Conservation (phyloP, 2,888 invertebrate genomes). For the Dryobota labecula region DNA sequence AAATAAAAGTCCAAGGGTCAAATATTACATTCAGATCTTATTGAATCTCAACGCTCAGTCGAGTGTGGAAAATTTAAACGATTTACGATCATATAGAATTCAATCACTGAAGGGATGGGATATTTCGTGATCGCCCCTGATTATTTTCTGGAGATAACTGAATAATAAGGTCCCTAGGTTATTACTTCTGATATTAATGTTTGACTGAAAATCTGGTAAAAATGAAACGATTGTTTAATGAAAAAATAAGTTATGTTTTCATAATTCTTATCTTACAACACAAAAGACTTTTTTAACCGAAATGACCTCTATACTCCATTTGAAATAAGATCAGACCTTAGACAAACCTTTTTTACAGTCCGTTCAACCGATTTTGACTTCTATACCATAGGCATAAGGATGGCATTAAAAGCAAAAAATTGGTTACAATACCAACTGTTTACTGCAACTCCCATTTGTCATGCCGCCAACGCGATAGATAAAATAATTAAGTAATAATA, state of each 20-base stretch:
- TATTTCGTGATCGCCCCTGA: conserved; percentile 46
- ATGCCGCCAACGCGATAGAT: too few species aligned
- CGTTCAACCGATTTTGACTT: too few species aligned
- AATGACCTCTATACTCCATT: too few species aligned
- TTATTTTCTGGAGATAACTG: conserved; percentile 50
- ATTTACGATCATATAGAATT: conserved; percentile 58
- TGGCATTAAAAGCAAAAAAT: too few species aligned
- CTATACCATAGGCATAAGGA: too few species aligned
- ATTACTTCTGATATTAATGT: conserved; percentile 42
- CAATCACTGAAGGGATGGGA: conserved; percentile 50
- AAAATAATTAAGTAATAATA: too few species aligned
- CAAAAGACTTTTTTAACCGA: background rate
- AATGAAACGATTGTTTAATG: background rate
- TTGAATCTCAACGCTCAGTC: conserved; percentile 53
- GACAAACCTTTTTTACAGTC: too few species aligned
- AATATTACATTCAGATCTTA: conserved; percentile 64
- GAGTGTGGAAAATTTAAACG: conserved; percentile 58
- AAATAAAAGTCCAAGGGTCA: conserved; percentile 52
- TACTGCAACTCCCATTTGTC: too few species aligned
- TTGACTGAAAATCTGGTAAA: conserved; percentile 1
- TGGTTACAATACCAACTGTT: too few species aligned
- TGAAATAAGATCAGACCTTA: too few species aligned
- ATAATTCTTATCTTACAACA: background rate
- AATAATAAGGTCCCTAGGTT: conserved; percentile 50
- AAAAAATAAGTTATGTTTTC: background rate